Base-by-base conservation (phyloP, 2,113 vertebrate genomes). In the Gobius niger region DNA sequence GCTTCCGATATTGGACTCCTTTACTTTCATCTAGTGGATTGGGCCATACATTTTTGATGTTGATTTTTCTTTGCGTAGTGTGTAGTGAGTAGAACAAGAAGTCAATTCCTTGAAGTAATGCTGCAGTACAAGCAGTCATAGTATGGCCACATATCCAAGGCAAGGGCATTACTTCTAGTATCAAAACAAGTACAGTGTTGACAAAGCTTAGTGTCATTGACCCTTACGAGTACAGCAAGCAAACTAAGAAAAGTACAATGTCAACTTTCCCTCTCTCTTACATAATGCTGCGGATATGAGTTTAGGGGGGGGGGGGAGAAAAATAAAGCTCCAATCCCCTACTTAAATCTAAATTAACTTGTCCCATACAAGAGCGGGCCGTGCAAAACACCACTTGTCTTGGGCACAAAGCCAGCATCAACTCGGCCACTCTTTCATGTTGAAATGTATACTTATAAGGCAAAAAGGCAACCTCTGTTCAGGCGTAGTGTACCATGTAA, bases 21-120 rank as follows among this genome's bases (percentile, higher is more conserved):
- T 90, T 90, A 76, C 82, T 72, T 90, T 85, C 80, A 83, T 83
- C 78, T 73, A 18, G 63, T 89, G 91, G 92, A 90, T 71, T 68
- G 54, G 71, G 51, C 85, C 91, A 90, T 78, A 88, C 86, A 93
- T 93, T 93, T 88, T 89, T 91, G 94, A 93, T 92, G 68, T 81
- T 74, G 89, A 86, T 88, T 79, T 70, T 91, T 89, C 34, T 24
- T 14, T 40, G 54, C 3, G 52, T 53, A 14, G 54, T n/a, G n/a
- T 16, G 49, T n/a, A 51, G 44, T 11, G 7, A 34, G 5, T 34
- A 4, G 24, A 34, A 4, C 24, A 34, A 34, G 24, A 34, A 34
- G 24, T 34, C 44, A 9, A 46, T 2, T 7, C 7, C 10, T 46
- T 9, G 44, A 9, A 51, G 7, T 16, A 51, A 15, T 51, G n/a